These are phyloP conservation scores for Sigmodon hispidus DNA, from an alignment of 2,113 vertebrate species.

Conservation along the genomic window DNA sequence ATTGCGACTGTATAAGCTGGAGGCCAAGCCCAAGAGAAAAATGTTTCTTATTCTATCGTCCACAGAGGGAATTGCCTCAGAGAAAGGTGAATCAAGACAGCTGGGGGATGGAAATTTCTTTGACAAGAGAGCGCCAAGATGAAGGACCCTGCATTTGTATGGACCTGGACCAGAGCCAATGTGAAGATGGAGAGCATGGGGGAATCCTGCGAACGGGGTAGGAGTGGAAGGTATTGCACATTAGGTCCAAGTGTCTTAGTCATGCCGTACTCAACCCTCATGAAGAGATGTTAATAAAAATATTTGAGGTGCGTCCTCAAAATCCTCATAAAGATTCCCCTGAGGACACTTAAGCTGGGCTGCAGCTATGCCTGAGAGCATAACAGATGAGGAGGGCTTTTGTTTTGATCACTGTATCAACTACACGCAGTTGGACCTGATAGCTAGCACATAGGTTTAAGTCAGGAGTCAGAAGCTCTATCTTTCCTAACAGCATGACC, in stretches of 20 bases:
- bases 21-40: not conserved
- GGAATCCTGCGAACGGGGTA: not conserved
- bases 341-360: not conserved
- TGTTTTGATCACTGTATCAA: not conserved
- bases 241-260: not conserved
- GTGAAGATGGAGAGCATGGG: not conserved
- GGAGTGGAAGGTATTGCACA: not conserved
- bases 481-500: not conserved
- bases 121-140: not conserved
- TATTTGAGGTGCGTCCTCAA: not conserved
- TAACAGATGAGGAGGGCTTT: not conserved
- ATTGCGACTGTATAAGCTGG: not conserved
- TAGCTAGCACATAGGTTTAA: not conserved
- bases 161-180: too few relatives aligned
- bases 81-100: not conserved
- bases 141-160: not conserved
- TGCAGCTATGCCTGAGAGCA: not conserved
- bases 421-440: not conserved
- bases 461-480: not conserved
- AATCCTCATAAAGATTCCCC: not conserved
- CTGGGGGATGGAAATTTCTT: not conserved
- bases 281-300: not conserved
- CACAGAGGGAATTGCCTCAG: not conserved
- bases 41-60: not conserved
- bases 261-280: fast-evolving